Percentiles rank a stretch among this genome's conserved stretches.
phyloP scores from a whole-genome alignment of 2,797 vertebrate genomes.

The Sparidentex hasta region DNA sequence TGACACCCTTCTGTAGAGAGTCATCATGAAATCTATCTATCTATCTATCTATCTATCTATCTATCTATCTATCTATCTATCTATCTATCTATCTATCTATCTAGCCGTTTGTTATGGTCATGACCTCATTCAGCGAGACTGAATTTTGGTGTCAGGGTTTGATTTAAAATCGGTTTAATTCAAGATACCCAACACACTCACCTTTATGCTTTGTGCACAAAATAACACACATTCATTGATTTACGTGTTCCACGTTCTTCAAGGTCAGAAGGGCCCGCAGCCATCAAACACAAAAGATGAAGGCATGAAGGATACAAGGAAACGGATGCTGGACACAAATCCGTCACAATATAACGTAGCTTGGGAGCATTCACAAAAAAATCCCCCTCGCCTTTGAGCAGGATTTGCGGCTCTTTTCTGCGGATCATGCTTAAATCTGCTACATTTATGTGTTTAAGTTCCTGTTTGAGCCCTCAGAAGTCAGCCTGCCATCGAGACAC shows the following conservation, averaged over 20 bases:
- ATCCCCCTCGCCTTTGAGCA: not conserved
- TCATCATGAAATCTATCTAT: not conserved
- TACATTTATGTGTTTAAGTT: not conserved
- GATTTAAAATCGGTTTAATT: not conserved
- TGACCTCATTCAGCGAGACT: not conserved
- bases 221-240: not conserved
- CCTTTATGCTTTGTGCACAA: not conserved
- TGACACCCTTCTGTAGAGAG: no score
- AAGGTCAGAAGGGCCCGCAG: not conserved
- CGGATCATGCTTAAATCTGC: not conserved
- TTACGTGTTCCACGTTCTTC: not conserved
- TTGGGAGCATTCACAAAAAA: not conserved
- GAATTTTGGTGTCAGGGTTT: not conserved
- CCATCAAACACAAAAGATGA: not conserved
- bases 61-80: constrained; percentile 7
- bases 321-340: not conserved
- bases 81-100: constrained; percentile 2
- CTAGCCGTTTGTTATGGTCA: not conserved
- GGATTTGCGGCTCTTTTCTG: not conserved
- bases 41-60: constrained; percentile 11
- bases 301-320: not conserved
- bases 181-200: not conserved
- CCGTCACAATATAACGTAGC: not conserved
- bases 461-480: constrained; percentile 16
- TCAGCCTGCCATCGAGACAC: constrained; percentile 3